Base-by-base conservation (phyloP, 2,888 invertebrate species). In the Pollenia griseotomentosa region DNA sequence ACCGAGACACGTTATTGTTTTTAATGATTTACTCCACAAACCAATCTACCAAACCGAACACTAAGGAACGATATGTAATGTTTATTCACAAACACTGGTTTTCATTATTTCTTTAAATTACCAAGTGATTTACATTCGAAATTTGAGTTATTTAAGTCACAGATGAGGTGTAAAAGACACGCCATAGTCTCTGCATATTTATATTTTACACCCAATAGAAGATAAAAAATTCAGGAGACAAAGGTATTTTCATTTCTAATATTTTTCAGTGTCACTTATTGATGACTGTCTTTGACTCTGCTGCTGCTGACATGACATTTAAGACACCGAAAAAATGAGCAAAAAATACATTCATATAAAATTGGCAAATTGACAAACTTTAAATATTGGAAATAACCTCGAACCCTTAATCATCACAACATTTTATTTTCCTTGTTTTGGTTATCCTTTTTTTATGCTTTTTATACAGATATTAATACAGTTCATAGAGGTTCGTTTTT, bases 231-330 rank as follows among this genome's bases (percentile, higher is more conserved):
- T 0, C 12, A 19, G 46, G 46, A 55, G 46, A 44, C 46, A 68
- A 68, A 57, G 11, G 19, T 55, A 71, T 65, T 80, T 80, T 14
- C 8, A 33, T 11, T 46, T 7, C 5, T 44, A 9, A 0, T 42
- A 4, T 40, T 5, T 65, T 14, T 12, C 51, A 78, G 14, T 73
- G 66, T 46, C 77, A 73, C 51, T 70, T 61, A 71, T 70, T 77
- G 75, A 68, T 61, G 79, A 48, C n/a, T 59, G 71, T 74, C 63
- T 70, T 65, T 83, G 79, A 83, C 83, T 75, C 75, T 79, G 74
- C 57, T 79, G 74, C 57, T 63, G 61, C 75, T 80, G 68, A 85
- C 71, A 85, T 70, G 59, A 14, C n/a, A 42, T 74, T 59, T 53
- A 79, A 19, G 33, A 6, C 33, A 33, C 33, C 0, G 6, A 33